A percentile compares a stretch with the other conserved stretches of the same genome.
phyloP scores from a whole-genome alignment of 1,140 invertebrate genomes.

The Pemphigus obesinymphae region DNA sequence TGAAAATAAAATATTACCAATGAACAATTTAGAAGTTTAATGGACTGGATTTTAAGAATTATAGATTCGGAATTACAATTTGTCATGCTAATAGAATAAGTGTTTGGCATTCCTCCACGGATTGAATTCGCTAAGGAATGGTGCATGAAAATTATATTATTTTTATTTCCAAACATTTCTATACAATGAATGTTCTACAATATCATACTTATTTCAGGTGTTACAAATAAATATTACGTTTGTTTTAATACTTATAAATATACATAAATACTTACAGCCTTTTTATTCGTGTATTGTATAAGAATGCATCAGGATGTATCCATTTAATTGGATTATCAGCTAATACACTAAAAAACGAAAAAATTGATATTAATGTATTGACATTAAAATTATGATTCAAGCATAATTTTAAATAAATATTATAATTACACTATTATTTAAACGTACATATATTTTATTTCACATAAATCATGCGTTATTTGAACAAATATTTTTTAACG shows the following conservation, averaged over 20 bases:
- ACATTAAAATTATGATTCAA: too few relatives aligned
- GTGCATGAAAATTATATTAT: neutral
- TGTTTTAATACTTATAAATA: too few relatives aligned
- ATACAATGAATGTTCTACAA: neutral
- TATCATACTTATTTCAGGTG: too few relatives aligned
- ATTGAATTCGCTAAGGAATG: neutral
- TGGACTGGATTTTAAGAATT: conserved; percentile 32
- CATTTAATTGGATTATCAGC: conserved; percentile 36
- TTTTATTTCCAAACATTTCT: neutral
- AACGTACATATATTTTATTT: neutral
- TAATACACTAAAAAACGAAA: conserved; percentile 30
- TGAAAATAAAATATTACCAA: neutral
- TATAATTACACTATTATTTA: too few relatives aligned
- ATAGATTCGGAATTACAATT: conserved; percentile 25
- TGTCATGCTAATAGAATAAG: conserved; percentile 18
- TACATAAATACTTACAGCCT: conserved; percentile 35
- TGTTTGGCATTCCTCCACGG: conserved; percentile 25
- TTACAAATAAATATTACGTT: too few relatives aligned
- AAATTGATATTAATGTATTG: neutral
- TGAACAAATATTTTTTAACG: neutral
- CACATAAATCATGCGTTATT: neutral
- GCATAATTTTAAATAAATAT: too few relatives aligned
- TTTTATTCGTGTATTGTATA: conserved; percentile 29
- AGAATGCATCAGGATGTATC: conserved; percentile 30
- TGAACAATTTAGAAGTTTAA: conserved; percentile 39